Base-by-base conservation (phyloP, 2,113 vertebrate species). In the Engraulis encrasicolus region DNA sequence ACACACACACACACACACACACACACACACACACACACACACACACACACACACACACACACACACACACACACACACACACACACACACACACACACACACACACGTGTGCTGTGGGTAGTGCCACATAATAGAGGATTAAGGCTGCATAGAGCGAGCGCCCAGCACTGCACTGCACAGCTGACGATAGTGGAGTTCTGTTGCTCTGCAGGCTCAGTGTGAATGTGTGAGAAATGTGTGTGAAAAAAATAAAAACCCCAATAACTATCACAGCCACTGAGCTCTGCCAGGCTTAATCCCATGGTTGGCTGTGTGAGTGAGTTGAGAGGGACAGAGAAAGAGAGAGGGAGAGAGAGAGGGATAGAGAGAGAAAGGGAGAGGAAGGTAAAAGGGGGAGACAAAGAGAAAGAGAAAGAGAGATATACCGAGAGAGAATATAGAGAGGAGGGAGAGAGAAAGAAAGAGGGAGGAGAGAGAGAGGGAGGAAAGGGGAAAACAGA, bases 231-330 rank as follows among this genome's bases (percentile, higher is more conserved):
- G 23, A 23, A 74, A 74, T 74, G 66, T 74, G 66, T 74, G 27
- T 74, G 66, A 34, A 74, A 36, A 74, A 74, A 74, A 74, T 34
- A 18, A n/a, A n/a, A n/a, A n/a, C 9, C 52, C 2, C n/a, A n/a
- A n/a, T 18, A 34, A 74, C 31, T 36, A 74, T 74, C 66, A 83
- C 80, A 40, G 71, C 23, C 45, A 71, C 74, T 88, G 89, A 90
- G 88, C 89, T 85, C 50, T 50, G 79, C 66, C 45, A 14, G 9
- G 66, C 80, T 7, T 90, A 89, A 92, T 92, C 89, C 88, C 49
- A 85, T 19, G 79, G 50, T 89, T 92, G 89, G 88, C 50, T 58
- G 74, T 49, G 17, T 2, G 77, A 49, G 6, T 66, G 86, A 50
- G 17, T 37, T n/a, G 85, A 82, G 40, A 45, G 40, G 9, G 40